Evolutionary conservation across 2,797 vertebrate genomes (phyloP), one percentile per base, ranked within the genome.

Genomic region (Pygocentrus nattereri): DNA sequence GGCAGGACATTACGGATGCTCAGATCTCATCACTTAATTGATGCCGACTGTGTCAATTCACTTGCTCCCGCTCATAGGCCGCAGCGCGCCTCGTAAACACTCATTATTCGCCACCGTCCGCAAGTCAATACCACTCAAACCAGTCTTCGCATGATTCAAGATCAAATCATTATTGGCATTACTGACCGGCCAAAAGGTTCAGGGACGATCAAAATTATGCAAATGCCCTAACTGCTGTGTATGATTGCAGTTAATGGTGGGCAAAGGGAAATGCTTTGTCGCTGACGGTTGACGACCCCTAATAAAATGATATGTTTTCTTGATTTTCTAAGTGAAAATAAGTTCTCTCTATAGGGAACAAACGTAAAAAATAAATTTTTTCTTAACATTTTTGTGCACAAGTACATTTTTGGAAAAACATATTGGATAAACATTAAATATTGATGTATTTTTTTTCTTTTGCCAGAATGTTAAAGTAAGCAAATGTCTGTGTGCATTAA

Each of bases 11-110:
- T 89, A 88, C 88, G 84, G 90, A 92, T 90, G 90, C 87, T 92
- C 87, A 88, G 86, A 91, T 93, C 90, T 89, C 88, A 87, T 86
- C 75, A 90, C 91, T 91, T 92, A 94, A 94, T 92, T 93, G 92
- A 93, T 91, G 89, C 90, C 89, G 90, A 91, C 91, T 82, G 85
- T 90, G 91, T 92, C 88, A 81, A 86, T 90, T 90, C 88, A 82
- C 85, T 87, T 74, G 82, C 62, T 86, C 86, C 78, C 86, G 89
- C 89, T 90, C 91, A 91, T 88, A 91, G 92, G 65, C 91, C 84
- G 84, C 88, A 85, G 82, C 41, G 7, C 47, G 4, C n/a, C 61
- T 73, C 61, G 21, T 74, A 85, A 83, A 81, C 65, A 65, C 52
- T 21, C n/a, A 62, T 76, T 74, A 78, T 68, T 77, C 31, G 30